A percentile compares a stretch with the other conserved stretches of the same genome.
These are phyloP conservation scores for Callinectes sapidus DNA, from an alignment of 2,888 invertebrate species.

Conservation along the genomic window DNA sequence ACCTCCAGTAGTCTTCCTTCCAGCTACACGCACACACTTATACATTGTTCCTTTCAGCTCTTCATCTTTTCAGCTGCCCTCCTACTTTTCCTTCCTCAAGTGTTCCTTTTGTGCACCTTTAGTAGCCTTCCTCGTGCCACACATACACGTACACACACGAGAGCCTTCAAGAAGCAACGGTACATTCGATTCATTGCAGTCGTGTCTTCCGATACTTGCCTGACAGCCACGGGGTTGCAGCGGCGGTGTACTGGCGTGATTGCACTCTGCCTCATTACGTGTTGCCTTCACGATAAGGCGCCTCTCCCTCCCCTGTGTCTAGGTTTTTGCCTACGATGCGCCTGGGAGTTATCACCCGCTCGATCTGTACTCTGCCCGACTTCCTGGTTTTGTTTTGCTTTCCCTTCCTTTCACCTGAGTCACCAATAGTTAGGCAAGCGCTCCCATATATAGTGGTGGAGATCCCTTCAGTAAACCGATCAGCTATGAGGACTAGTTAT, in stretches of 20 bases:
- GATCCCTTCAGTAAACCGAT: conserved; percentile 8
- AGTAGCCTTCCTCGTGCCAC: not conserved
- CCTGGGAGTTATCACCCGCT: not conserved
- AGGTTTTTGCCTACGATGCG: not conserved
- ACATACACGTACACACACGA: not conserved
- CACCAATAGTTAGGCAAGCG: not conserved
- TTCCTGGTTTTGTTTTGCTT: conserved; percentile 3
- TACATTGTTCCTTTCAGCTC: not conserved
- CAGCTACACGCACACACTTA: not conserved
- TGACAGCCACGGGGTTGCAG: not conserved
- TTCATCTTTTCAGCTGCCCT: not conserved
- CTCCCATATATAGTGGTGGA: conserved; percentile 13
- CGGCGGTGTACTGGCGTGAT: not conserved
- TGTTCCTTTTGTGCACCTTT: not conserved
- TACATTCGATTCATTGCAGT: not conserved
- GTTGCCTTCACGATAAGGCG: conserved; percentile 10
- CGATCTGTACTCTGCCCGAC: not conserved
- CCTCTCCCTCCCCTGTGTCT: not conserved
- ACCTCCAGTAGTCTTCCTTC: not conserved
- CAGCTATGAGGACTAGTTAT: conserved; percentile 4
- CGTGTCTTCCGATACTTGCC: not conserved
- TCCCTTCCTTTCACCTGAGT: conserved; percentile 11
- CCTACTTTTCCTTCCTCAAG: not conserved
- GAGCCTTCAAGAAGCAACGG: not conserved
- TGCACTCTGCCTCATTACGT: conserved; percentile 8